These are phyloP conservation scores for Gobiocypris rarus DNA, from an alignment of 2,113 vertebrate species.

Conservation along the genomic window DNA sequence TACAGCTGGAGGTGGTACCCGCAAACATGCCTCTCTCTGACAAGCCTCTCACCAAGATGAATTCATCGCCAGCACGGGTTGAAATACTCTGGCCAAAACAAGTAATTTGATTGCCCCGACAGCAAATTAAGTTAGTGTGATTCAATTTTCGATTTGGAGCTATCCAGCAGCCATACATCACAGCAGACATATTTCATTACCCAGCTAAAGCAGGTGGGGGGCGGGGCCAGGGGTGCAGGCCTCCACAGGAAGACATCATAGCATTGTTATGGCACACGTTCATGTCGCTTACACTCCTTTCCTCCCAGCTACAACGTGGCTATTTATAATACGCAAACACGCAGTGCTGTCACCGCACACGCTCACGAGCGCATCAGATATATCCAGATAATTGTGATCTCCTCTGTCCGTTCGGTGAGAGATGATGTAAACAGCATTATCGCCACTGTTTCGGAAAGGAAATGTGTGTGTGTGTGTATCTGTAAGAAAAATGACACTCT, in stretches of 20 bases:
- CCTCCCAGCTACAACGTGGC: slow-evolving; percentile 26
- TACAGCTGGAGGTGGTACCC: slow-evolving; percentile 35
- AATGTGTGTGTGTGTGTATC: slow-evolving; percentile 13
- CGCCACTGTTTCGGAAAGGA: slow-evolving; percentile 16
- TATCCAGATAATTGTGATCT: slow-evolving; percentile 50
- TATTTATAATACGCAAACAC: slow-evolving; percentile 56
- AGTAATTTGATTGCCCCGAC: slow-evolving; percentile 84
- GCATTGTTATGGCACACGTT: slow-evolving; percentile 67
- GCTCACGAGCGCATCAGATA: slow-evolving; percentile 46
- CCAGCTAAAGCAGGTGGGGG: slow-evolving; percentile 71
- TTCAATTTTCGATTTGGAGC: slow-evolving; percentile 83
- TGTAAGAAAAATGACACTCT: background rate
- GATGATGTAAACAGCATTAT: slow-evolving; percentile 50
- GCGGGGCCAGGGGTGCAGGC: slow-evolving; percentile 62
- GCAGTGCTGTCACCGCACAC: slow-evolving; percentile 42
- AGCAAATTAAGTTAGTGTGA: slow-evolving; percentile 87
- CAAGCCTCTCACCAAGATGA: slow-evolving; percentile 82
- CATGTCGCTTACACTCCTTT: slow-evolving; percentile 7
- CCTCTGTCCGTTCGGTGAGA: slow-evolving; percentile 49
- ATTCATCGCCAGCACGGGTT: slow-evolving; percentile 78
- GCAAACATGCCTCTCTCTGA: slow-evolving; percentile 59
- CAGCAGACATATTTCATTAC: slow-evolving; percentile 83
- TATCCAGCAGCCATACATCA: slow-evolving; percentile 82
- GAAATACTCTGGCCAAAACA: slow-evolving; percentile 75
- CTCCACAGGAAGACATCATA: slow-evolving; percentile 77